Base-by-base conservation (phyloP, 2,113 vertebrate species). In the Montifringilla adamsi region DNA sequence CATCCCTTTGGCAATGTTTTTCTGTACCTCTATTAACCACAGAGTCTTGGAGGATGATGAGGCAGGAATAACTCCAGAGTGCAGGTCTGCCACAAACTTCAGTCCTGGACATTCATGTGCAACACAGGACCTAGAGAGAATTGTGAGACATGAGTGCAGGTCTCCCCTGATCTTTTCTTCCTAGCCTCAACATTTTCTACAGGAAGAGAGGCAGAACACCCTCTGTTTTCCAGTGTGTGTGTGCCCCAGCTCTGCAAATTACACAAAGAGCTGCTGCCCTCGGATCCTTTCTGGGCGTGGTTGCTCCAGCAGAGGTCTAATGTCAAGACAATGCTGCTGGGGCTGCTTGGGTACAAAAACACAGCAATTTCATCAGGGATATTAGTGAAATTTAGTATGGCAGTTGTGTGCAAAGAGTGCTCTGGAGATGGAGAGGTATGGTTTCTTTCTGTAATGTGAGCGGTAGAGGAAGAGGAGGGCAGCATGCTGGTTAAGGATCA, bases 141-240 rank as follows among this genome's bases (percentile, higher is more conserved):
- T 0, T 63, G 10, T 33, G 7, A 47, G 2, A n/a, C n/a, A 43
- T 78, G 43, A 52, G 14, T 43, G 67, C 11, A 53, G n/a, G 13
- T 18, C 7, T 73, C 7, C 16, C 23, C 41, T 76, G 8, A 20
- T 39, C 23, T 50, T 49, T 85, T 59, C 35, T 66, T 55, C 19
- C 39, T 33, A 46, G 9, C 13, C 2, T 6, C 11, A 56, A 9
- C 6, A 37, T 52, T 39, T 78, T 13, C 20, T 35, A 26, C 11
- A 30, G 10, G 18, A 41, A 68, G 47, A 56, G 20, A 19, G 21
- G 5, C 33, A 74, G 33, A 78, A 62, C 43, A 17, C 16, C 6
- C 4, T 62, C 19, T 5, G 26, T 13, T 13, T 13, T 28, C 22
- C 28, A 22, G 18, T 7, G 2, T 9, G 15, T 0, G 0, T 11